Conservation (phyloP, 2,888 invertebrate species). For the Oligia strigilis region DNA sequence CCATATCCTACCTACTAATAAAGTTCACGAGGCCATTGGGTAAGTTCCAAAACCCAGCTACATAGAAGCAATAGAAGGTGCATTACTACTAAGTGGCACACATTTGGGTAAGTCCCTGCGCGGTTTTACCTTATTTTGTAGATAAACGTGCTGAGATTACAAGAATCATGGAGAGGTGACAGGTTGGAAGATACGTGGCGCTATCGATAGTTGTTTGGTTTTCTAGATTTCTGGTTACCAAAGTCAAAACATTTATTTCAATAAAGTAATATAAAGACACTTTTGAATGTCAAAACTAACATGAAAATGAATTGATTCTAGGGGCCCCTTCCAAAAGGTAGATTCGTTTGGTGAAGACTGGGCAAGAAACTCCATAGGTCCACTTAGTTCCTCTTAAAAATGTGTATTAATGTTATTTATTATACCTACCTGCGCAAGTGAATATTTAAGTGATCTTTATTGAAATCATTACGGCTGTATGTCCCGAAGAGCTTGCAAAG, state of each 20-base stretch:
- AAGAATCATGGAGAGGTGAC: not conserved
- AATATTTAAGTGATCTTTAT: not conserved
- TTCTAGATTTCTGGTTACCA: not conserved
- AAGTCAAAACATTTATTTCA: not conserved
- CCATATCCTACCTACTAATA: not conserved
- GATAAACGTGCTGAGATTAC: slow-evolving; percentile 14
- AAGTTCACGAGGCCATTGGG: slow-evolving; percentile 2
- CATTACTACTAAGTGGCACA: not conserved
- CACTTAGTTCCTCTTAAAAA: not conserved
- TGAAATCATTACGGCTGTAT: not conserved
- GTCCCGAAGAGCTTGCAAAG: not conserved
- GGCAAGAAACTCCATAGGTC: not conserved
- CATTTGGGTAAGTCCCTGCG: slow-evolving; percentile 24
- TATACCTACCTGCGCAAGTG: not conserved
- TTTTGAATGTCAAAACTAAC: not conserved
- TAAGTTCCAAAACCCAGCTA: not conserved
- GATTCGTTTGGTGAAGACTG: not conserved
- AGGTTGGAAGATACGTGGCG: slow-evolving; percentile 9
- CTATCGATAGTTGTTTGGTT: not conserved
- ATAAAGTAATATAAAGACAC: not conserved
- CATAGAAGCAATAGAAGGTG: too few relatives aligned
- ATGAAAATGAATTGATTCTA: not conserved
- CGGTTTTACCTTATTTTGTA: slow-evolving; percentile 12
- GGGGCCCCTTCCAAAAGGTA: not conserved
- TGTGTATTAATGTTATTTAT: not conserved